Evolutionary conservation across 2,888 invertebrate genomes (phyloP).

Genomic region (Chrysolina haemoptera): DNA sequence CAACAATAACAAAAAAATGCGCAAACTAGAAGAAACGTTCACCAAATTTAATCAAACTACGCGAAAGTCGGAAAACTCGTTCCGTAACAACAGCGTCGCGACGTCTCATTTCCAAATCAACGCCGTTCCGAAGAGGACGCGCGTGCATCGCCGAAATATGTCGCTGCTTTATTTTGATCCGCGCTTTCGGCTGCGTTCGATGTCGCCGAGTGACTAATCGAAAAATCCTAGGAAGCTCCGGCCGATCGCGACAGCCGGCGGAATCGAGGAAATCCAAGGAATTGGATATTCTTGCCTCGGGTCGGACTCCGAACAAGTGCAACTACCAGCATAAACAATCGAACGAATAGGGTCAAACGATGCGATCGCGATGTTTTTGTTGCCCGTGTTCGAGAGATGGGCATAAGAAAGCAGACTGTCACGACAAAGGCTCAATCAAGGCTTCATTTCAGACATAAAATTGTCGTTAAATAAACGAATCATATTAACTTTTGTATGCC

Average conservation of each 20-base stretch:
- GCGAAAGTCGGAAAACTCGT: neutral
- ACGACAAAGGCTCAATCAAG: too few species aligned
- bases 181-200: neutral
- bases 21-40: neutral
- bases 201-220: neutral
- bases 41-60: neutral
- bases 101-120: neutral
- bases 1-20: neutral
- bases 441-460: too few species aligned
- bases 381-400: neutral
- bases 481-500: too few species aligned
- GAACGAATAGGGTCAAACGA: neutral
- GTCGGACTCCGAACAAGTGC: conserved; percentile 2
- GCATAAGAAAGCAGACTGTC: neutral
- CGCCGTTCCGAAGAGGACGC: too few species aligned
- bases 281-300: neutral
- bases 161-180: neutral
- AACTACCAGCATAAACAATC: conserved; percentile 2
- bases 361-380: neutral
- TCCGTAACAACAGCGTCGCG: neutral
- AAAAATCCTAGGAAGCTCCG: conserved; percentile 6
- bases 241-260: conserved; percentile 4
- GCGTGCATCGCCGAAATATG: neutral
- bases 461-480: too few species aligned
- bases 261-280: conserved; percentile 17